Base-by-base conservation (phyloP, 2,888 invertebrate species). In the Rhamphomyia laevipes region DNA sequence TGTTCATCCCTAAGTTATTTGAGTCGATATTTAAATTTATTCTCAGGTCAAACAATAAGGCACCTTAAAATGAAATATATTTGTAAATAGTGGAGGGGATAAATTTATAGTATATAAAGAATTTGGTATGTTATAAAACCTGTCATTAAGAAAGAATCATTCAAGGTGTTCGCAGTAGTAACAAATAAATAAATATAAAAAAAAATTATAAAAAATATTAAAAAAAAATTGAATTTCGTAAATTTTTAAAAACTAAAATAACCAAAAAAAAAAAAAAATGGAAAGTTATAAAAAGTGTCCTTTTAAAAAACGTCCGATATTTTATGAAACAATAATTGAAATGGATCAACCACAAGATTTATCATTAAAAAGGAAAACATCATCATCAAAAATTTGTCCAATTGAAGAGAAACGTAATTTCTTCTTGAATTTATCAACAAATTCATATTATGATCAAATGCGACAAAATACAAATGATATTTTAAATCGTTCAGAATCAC, bases 281-380 rank as follows among this genome's bases (percentile, higher is more conserved):
- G 74, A 78, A 67, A 87, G 87, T 71, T 90, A 90, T 73, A 87
- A 88, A 66, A 83, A 86, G 73, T 90, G 90, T 65, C 91, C 91
- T 71, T 77, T 91, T 59, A 91, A 91, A 74, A 91, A 91, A 77
- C 82, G 91, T 71, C 91, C 91, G 55, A 83, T 89, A 63, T 58
- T 80, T 61, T 78, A 82, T 59, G 75, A 81, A 68, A 77, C 80
- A 65, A 75, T 81, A 67, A 76, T 78, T 64, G 76, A 78, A 12
- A 54, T 58, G 43, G 65, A 67, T 3, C 58, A 63, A 46, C 68
- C 68, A 9, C 64, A 66, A 57, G 68, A 69, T 60, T 57, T 69
- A 12, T 68, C 68, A 21, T 48, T 69, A 16, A 62, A 47, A 58
- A 60, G 41, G 40, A 51, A 9, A 23, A 1, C 11, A 4, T 4